Base-by-base conservation (phyloP, 2,888 invertebrate species). In the Apeira syringaria region DNA sequence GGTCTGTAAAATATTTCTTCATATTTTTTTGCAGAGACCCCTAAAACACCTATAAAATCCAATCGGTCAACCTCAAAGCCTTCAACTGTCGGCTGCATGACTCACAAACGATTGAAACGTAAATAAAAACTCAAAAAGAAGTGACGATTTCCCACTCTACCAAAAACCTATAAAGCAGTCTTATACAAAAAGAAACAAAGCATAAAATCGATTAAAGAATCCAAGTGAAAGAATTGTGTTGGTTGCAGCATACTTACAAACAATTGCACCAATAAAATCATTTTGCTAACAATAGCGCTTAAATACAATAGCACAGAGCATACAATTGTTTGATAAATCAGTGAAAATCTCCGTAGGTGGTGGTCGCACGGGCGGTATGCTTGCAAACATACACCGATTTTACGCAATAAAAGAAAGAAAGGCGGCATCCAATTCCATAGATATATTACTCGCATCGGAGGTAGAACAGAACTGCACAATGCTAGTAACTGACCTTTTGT, bases 51-150 rank as follows among this genome's bases (percentile, higher is more conserved):
- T 64, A 61, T 69, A 67, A 73, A 73, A 64, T 59, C 61, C 68
- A 68, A 64, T 66, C 68, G 69, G 62, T 34, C 61, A 47, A 64
- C 67, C 63, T 77, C 79, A 81, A 82, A 80, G 81, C 73, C 45
- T 61, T 18, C 37, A 3, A 29, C 32, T 28, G 29, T 68, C 64
- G 63, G 59, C 64, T 47, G 56, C 60, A 66, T 83, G 86, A 85
- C 68, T 85, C 85, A 84, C 76, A 76, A 65, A 75, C 76, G 74
- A 76, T 71, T 77, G 66, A 78, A 76, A 61, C 64, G 59, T 59
- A 68, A 74, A 80, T 69, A 70, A 79, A 78, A 78, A 75, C 57
- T 58, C 69, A 68, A 50, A 59, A 66, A 74, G 62, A 29, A 61
- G 71, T 70, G 71, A 69, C 70, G 67, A 74, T 73, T 70, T 68